Evolutionary conservation across 2,113 vertebrate species (phyloP).

Genomic region (Vulpes vulpes): DNA sequence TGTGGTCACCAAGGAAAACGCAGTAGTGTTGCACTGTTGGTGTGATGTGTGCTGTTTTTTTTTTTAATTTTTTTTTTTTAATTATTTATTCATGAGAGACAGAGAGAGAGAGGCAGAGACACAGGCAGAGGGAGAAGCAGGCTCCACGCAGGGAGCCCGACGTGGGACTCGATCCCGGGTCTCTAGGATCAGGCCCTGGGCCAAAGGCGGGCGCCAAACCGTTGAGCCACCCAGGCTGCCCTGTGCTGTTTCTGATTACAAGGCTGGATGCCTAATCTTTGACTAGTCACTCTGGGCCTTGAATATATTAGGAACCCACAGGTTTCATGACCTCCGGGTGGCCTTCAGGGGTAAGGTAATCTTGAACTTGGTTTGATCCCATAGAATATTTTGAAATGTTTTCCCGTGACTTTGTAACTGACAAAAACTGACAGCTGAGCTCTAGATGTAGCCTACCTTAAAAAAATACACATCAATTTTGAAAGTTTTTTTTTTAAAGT

Average conservation of each 20-base stretch:
- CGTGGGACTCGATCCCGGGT: no score
- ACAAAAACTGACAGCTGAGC: background rate
- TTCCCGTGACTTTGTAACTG: background rate
- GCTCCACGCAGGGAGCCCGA: no score
- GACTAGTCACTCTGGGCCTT: background rate
- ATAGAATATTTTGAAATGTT: conserved; percentile 30
- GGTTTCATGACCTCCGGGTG: background rate
- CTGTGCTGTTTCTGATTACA: background rate
- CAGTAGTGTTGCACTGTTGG: background rate
- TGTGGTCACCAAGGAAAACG: background rate
- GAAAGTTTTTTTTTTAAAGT: background rate
- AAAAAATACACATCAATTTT: conserved; percentile 26
- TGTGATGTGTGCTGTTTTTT: background rate
- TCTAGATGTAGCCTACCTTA: background rate
- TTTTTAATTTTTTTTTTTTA: no score
- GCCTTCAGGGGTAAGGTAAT: background rate
- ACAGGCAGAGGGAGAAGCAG: no score
- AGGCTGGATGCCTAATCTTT: background rate
- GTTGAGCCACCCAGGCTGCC: no score
- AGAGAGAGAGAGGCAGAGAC: no score
- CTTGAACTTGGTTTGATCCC: background rate
- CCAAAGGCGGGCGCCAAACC: no score
- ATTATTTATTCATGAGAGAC: no score
- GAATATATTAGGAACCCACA: background rate
- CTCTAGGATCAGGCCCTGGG: no score